phyloP scores from a whole-genome alignment of 2,888 invertebrate genomes.

The Drosophila mimetica region DNA sequence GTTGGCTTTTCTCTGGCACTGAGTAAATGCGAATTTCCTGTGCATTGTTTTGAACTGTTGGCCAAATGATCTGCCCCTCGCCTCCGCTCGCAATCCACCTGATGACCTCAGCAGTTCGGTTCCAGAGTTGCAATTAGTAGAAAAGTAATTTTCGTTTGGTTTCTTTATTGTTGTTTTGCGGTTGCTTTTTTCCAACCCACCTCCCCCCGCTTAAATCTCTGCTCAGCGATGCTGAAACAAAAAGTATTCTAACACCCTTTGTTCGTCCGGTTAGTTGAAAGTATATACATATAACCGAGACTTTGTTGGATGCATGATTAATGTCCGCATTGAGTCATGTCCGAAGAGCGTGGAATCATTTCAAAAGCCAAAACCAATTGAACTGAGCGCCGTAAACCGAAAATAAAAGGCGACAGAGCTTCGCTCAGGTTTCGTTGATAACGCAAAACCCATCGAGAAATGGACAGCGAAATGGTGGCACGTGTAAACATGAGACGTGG shows the following conservation, averaged over 20 bases:
- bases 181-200: slow-evolving; percentile 4
- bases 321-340: slow-evolving; percentile 53
- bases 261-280: slow-evolving; percentile 16
- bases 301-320: slow-evolving; percentile 43
- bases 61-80: slow-evolving; percentile 26
- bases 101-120: slow-evolving; percentile 43
- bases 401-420: slow-evolving; percentile 10
- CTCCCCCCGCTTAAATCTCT: slow-evolving; percentile 26
- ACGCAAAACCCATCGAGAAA: slow-evolving; percentile 11
- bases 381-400: slow-evolving; percentile 29
- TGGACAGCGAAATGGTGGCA: slow-evolving; percentile 25
- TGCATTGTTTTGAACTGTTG: slow-evolving; percentile 50
- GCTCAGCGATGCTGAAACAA: slow-evolving; percentile 48
- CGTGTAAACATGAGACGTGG: slow-evolving; percentile 54
- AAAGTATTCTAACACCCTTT: slow-evolving; percentile 45
- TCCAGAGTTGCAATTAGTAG: slow-evolving; percentile 49
- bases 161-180: slow-evolving; percentile 35
- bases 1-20: slow-evolving; percentile 35
- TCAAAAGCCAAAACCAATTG: slow-evolving; percentile 33
- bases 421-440: slow-evolving; percentile 40
- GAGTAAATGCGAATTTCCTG: slow-evolving; percentile 63
- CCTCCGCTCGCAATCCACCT: slow-evolving; percentile 2
- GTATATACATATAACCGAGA: slow-evolving; percentile 14
- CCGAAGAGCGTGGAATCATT: slow-evolving; percentile 40
- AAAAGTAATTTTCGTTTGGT: slow-evolving; percentile 40